A percentile compares a stretch with the other conserved stretches of the same genome.
phyloP scores from a whole-genome alignment of 2,113 vertebrate genomes.

The Microcebus tavaratra region DNA sequence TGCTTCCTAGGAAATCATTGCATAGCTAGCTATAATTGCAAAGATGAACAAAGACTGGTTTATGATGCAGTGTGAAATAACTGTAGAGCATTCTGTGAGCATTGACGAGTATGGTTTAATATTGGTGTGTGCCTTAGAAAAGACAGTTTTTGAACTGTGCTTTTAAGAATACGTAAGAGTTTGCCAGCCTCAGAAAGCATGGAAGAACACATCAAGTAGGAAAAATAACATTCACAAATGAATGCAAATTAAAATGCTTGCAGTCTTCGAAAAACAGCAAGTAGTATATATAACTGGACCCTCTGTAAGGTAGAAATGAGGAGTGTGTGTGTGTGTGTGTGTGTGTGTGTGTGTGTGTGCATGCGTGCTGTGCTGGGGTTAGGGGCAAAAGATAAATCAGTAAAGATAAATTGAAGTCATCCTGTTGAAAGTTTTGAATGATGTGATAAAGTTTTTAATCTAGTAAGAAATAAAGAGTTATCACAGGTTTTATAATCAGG shows the following conservation, averaged over 20 bases:
- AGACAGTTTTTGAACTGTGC: neutral
- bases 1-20: neutral
- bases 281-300: neutral
- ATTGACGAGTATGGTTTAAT: neutral
- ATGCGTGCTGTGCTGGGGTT: accelerated
- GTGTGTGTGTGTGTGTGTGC: accelerated
- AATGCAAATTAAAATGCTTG: neutral
- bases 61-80: neutral
- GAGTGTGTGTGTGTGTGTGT: accelerated
- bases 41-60: neutral
- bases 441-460: neutral
- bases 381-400: neutral
- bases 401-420: neutral
- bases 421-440: neutral
- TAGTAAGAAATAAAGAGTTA: neutral
- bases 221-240: neutral
- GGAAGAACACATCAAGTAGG: neutral
- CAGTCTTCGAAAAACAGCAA: neutral
- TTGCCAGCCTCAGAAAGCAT: neutral
- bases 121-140: neutral
- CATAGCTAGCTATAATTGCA: neutral
- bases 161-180: neutral
- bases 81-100: neutral
- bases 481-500: neutral
- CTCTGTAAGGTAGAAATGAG: neutral